phyloP scores from a whole-genome alignment of 2,888 invertebrate genomes.

The Nomada goodeniana region DNA sequence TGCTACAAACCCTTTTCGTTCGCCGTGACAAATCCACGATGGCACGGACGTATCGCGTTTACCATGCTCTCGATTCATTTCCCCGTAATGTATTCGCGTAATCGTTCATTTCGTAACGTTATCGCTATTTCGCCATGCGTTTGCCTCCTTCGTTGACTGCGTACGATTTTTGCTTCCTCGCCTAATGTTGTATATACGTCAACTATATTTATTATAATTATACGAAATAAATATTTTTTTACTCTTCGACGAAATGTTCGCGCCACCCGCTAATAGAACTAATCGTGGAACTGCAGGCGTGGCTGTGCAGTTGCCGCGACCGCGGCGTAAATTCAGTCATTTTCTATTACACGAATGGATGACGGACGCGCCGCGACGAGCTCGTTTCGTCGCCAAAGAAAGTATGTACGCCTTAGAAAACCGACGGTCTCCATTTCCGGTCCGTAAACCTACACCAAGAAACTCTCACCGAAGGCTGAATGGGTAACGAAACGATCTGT shows the following conservation, averaged over 20 bases:
- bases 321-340: neutral
- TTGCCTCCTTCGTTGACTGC: constrained; percentile 4
- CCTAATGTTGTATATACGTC: constrained; percentile 68
- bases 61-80: too few relatives aligned
- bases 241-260: neutral
- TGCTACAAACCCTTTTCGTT: too few relatives aligned
- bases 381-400: constrained; percentile 59
- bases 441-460: constrained; percentile 46
- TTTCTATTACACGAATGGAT: too few relatives aligned
- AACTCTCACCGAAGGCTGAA: constrained; percentile 73
- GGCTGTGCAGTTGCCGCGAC: neutral
- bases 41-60: too few relatives aligned
- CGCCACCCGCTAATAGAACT: neutral
- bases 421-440: constrained; percentile 75
- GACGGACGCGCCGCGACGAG: too few relatives aligned
- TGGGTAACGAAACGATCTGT: constrained; percentile 33
- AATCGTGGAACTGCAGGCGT: neutral
- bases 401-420: constrained; percentile 77
- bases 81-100: neutral
- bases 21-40: too few relatives aligned
- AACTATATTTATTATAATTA: constrained; percentile 76
- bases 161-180: constrained; percentile 16
- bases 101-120: neutral
- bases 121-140: neutral
- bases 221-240: constrained; percentile 69